Percentiles rank a stretch among this genome's conserved stretches.
phyloP scores from a whole-genome alignment of 2,113 vertebrate species.

The Sinocyclocheilus anshuiensis region DNA sequence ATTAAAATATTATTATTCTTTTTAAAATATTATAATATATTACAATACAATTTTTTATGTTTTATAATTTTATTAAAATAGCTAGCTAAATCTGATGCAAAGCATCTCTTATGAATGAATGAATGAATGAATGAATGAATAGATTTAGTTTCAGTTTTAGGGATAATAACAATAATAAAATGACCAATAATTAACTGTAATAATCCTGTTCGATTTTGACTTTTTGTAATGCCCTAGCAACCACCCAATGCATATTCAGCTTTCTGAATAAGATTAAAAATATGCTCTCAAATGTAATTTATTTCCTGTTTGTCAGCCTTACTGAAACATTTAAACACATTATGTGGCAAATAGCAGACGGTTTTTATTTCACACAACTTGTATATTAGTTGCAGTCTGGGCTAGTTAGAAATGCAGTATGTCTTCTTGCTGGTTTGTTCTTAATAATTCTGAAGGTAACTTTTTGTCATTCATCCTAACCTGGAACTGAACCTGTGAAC shows the following conservation, averaged over 20 bases:
- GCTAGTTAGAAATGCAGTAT: not conserved
- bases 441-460: not conserved
- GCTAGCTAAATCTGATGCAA: not conserved
- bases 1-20: too few species aligned
- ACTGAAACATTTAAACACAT: not conserved
- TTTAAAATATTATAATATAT: too few species aligned
- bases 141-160: not conserved
- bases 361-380: not conserved
- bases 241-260: not conserved
- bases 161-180: not conserved
- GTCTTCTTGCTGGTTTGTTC: not conserved
- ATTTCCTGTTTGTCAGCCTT: not conserved
- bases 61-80: not conserved
- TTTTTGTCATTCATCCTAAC: not conserved
- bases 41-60: too few species aligned
- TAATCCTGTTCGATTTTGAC: not conserved
- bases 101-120: not conserved
- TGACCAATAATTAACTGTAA: not conserved
- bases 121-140: too few species aligned
- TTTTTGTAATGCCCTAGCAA: not conserved
- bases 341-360: not conserved
- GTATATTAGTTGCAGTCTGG: not conserved
- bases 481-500: not conserved
- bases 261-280: not conserved
- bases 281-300: not conserved